Percentiles rank a stretch among this genome's conserved stretches.
Evolutionary conservation across 2,797 vertebrate genomes (phyloP).

Genomic region (Coccyzus lansbergi): DNA sequence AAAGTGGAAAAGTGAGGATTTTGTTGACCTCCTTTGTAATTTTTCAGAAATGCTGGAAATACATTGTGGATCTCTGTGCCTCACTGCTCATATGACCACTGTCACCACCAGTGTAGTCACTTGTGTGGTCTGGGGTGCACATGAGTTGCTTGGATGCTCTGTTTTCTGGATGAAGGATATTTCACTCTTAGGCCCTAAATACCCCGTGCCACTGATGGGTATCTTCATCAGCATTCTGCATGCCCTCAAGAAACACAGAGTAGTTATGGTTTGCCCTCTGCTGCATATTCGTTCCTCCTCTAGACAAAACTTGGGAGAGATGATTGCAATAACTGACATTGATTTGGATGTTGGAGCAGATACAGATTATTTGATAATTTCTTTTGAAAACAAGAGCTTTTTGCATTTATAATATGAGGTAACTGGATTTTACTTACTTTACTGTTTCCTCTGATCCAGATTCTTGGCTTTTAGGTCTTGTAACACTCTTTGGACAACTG

Average conservation of each 20-base stretch:
- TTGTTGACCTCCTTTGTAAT: neutral
- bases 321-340: neutral
- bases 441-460: neutral
- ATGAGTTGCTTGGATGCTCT: neutral
- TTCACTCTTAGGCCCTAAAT: neutral
- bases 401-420: neutral
- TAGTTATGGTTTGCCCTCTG: neutral
- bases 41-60: neutral
- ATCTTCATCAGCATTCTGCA: neutral
- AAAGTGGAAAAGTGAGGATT: neutral
- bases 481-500: neutral
- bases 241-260: neutral
- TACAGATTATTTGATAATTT: neutral
- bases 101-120: neutral
- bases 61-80: neutral
- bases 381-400: neutral
- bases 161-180: neutral
- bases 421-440: neutral
- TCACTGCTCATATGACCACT: neutral
- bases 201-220: fast-evolving
- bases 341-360: neutral
- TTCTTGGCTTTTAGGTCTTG: neutral
- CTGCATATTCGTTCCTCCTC: neutral
- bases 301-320: neutral
- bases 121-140: neutral